phyloP scores from a whole-genome alignment of 1,140 invertebrate genomes.

The Drosophila serrata region DNA sequence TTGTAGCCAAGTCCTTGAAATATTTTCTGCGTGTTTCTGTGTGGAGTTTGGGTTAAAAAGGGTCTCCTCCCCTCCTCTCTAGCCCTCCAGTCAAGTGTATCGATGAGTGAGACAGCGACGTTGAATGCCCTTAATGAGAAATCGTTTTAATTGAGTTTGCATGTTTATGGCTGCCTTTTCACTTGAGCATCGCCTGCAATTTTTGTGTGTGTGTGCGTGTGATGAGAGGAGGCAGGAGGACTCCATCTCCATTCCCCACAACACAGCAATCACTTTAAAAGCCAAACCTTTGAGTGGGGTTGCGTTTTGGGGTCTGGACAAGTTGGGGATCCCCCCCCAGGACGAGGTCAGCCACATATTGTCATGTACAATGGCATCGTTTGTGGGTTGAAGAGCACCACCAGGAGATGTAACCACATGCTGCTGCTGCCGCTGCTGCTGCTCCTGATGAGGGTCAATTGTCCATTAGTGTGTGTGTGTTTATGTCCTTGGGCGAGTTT shows the following conservation, averaged over 20 bases:
- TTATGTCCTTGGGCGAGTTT: constrained; percentile 30
- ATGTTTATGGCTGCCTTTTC: constrained; percentile 83
- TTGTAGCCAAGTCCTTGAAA: not conserved
- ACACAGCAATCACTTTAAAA: constrained; percentile 59
- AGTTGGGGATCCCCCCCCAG: constrained; percentile 3
- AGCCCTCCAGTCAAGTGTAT: constrained; percentile 50
- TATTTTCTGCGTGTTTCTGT: not conserved
- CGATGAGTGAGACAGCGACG: constrained; percentile 68
- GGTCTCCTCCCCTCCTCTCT: not conserved
- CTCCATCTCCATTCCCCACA: not conserved
- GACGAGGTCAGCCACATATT: constrained; percentile 69
- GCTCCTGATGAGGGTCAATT: constrained; percentile 80
- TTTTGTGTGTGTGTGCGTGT: constrained; percentile 30
- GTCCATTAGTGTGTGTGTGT: constrained; percentile 70
- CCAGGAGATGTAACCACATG: constrained; percentile 77
- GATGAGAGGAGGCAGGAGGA: not conserved
- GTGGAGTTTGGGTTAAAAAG: not conserved
- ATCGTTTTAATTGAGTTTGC: constrained; percentile 85
- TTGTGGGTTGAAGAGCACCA: constrained; percentile 65
- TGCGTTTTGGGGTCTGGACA: not conserved
- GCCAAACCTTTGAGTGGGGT: constrained; percentile 45
- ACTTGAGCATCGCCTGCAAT: constrained; percentile 51
- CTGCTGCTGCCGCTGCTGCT: constrained; percentile 59
- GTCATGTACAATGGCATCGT: constrained; percentile 82
- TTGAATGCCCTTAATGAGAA: constrained; percentile 84